Evolutionary conservation across 1,140 invertebrate genomes (phyloP).

Genomic region (Venustaconcha ellipsiformis): DNA sequence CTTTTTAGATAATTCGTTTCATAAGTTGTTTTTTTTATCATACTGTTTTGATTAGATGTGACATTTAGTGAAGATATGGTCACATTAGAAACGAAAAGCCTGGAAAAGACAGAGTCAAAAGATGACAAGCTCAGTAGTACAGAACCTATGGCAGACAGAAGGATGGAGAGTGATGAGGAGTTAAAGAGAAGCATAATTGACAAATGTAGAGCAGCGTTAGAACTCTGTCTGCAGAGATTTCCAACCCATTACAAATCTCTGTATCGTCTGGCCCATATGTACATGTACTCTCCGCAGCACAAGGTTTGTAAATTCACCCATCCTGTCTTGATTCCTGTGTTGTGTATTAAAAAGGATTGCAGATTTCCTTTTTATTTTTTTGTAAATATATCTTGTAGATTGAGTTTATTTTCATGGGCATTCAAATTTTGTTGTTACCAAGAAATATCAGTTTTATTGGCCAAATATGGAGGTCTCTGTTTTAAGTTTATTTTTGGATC

Average conservation of each 20-base stretch:
- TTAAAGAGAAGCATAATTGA: slow-evolving; percentile 60
- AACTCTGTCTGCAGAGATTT: slow-evolving; percentile 86
- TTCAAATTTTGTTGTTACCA: no score
- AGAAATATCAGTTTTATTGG: no score
- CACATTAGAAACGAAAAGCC: neutral
- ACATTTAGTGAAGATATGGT: neutral
- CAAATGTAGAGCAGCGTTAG: slow-evolving; percentile 81
- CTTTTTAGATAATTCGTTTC: no score
- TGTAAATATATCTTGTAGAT: no score
- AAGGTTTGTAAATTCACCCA: slow-evolving; percentile 49
- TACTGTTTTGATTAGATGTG: no score
- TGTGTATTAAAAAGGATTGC: no score
- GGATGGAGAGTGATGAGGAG: slow-evolving; percentile 32
- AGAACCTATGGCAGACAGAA: slow-evolving; percentile 18
- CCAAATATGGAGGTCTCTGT: no score
- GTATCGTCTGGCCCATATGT: slow-evolving; percentile 88
- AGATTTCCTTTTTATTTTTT: no score
- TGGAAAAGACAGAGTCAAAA: neutral
- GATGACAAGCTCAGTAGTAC: slow-evolving; percentile 5
- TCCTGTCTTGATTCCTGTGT: neutral
- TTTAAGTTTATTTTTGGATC: no score
- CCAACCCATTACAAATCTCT: slow-evolving; percentile 93
- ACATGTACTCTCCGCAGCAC: slow-evolving; percentile 77
- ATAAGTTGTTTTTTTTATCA: no score
- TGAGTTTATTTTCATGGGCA: no score